phyloP scores from a whole-genome alignment of 2,113 vertebrate genomes.

The Symphodus melops region DNA sequence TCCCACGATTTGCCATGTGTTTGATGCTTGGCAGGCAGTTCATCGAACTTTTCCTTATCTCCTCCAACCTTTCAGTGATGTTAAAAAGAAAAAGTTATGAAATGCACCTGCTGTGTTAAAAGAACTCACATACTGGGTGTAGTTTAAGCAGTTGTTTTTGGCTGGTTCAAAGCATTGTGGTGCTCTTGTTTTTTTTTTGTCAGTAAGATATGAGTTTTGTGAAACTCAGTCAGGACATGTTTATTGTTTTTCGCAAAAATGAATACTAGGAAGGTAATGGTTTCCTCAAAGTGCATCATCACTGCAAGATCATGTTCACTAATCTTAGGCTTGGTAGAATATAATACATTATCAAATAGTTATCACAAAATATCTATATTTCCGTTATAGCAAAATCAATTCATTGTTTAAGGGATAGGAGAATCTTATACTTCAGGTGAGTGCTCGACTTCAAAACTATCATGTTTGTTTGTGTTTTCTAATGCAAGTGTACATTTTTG shows the following conservation, averaged over 20 bases:
- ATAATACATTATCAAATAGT: background rate
- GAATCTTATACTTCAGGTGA: background rate
- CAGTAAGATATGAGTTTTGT: background rate
- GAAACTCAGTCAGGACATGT: slow-evolving; percentile 2
- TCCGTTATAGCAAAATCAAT: slow-evolving; percentile 46
- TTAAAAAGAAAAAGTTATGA: slow-evolving; percentile 13
- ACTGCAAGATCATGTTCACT: background rate
- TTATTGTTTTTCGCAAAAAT: background rate
- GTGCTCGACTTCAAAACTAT: background rate
- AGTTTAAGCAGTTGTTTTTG: slow-evolving; percentile 29
- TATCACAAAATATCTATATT: background rate
- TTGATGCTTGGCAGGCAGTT: slow-evolving; percentile 1
- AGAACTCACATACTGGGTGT: slow-evolving; percentile 1
- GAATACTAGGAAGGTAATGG: background rate
- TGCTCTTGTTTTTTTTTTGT: slow-evolving; percentile 12
- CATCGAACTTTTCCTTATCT: background rate
- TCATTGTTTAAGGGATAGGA: background rate
- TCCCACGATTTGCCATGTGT: background rate
- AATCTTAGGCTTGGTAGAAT: background rate
- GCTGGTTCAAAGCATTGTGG: slow-evolving; percentile 29
- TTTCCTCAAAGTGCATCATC: background rate
- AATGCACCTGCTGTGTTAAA: background rate
- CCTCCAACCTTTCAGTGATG: slow-evolving; percentile 26
- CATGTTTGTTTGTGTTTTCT: background rate
- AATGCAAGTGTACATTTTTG: slow-evolving; percentile 6